Conservation (phyloP, 2,797 vertebrate genomes). For the Epinephelus coioides region DNA sequence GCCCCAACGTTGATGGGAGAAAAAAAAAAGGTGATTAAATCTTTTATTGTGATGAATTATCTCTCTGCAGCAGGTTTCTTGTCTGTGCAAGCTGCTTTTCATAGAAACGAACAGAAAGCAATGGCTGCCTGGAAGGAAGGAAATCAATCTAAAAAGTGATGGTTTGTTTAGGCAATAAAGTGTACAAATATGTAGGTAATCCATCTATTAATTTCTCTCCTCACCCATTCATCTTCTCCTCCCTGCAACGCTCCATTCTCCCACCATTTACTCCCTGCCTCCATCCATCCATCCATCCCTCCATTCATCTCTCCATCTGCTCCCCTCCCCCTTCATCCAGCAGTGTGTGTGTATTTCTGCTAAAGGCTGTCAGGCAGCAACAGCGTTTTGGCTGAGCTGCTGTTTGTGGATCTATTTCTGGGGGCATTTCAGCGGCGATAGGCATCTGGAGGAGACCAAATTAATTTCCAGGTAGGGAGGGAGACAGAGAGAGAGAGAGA, state of each 20-base stretch:
- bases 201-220: slow-evolving; percentile 59
- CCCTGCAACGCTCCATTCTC: slow-evolving; percentile 28
- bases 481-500: slow-evolving; percentile 89
- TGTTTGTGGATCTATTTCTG: slow-evolving; percentile 95
- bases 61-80: slow-evolving; percentile 28
- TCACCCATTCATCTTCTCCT: slow-evolving; percentile 49
- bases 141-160: slow-evolving; percentile 56
- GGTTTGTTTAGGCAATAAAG: slow-evolving; percentile 63
- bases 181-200: slow-evolving; percentile 45
- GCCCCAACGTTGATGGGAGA: slow-evolving; percentile 8
- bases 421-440: slow-evolving; percentile 93
- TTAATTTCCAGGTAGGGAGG: slow-evolving; percentile 92
- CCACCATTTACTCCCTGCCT: slow-evolving; percentile 21
- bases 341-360: slow-evolving; percentile 80
- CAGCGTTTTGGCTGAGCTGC: slow-evolving; percentile 89
- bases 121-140: slow-evolving; percentile 34
- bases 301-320: slow-evolving; percentile 42
- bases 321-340: slow-evolving; percentile 25
- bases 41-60: slow-evolving; percentile 61
- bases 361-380: slow-evolving; percentile 85
- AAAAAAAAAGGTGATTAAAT: slow-evolving; percentile 44
- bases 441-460: slow-evolving; percentile 96
- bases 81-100: slow-evolving; percentile 34
- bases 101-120: slow-evolving; percentile 31
- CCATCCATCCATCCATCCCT: slow-evolving; percentile 38